Evolutionary conservation across 2,797 vertebrate species (phyloP), one percentile per base, ranked within the genome.

Genomic region (Gymnodraco acuticeps): DNA sequence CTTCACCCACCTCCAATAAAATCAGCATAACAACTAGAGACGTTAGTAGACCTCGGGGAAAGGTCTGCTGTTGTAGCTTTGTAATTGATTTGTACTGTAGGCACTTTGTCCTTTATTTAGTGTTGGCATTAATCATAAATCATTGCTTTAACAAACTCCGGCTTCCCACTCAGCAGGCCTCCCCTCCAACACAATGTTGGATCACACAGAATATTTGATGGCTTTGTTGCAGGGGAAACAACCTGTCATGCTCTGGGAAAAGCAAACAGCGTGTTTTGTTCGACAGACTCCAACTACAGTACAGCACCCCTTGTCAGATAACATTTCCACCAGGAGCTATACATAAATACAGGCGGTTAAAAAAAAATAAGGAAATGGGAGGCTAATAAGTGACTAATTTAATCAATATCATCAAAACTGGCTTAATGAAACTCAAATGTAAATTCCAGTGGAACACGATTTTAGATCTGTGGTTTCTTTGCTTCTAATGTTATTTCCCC

Each of bases 91-190:
- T 94, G 92, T 94, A 93, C 94, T 93, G 90, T 93, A 93, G 91
- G 93, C 94, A 94, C 91, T 92, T 93, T 93, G 94, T 94, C 93
- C 93, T 93, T 94, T 95, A 93, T 95, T 94, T 94, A 90, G 89
- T 91, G 90, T 92, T 94, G 92, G 94, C 94, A 94, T 94, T 95
- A 94, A 95, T 95, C 94, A 95, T 95, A 95, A 95, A 96, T 96
- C 94, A 95, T 93, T 89, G 93, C 93, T 95, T 94, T 95, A 95
- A 95, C 94, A 95, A 95, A 95, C 93, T 94, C 93, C 74, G 88
- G 93, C 93, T 94, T 92, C 89, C 89, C 91, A 91, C 94, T 93
- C 94, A 94, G 94, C 94, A 92, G 94, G 93, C 91, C 93, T 88
- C 85, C 87, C 90, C 92, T 91, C 77, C 90, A 92, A 93, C 94